Evolutionary conservation across 2,113 vertebrate species (phyloP).

Genomic region (Myrmecobius fasciatus): DNA sequence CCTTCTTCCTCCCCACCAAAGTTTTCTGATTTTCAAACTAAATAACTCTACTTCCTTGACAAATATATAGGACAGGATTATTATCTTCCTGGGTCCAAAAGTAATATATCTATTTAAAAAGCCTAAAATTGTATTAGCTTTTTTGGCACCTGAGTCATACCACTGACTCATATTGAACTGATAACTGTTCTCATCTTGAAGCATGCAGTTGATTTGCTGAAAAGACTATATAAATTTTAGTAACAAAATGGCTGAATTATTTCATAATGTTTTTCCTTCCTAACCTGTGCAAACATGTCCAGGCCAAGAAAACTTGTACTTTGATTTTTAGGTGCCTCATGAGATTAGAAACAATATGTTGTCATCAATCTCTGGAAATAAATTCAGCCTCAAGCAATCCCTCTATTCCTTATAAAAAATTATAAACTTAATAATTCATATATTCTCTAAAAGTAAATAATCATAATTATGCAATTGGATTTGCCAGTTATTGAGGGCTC

Average conservation of each 20-base stretch:
- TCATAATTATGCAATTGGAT: conserved; percentile 25
- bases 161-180: neutral
- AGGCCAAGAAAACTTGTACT: neutral
- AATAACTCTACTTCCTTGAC: neutral
- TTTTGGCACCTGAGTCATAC: neutral
- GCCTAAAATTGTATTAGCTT: conserved; percentile 1
- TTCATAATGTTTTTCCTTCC: neutral
- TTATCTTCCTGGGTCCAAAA: neutral
- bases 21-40: neutral
- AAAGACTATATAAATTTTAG: conserved; percentile 3
- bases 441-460: conserved; percentile 31
- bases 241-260: neutral
- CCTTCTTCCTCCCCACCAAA: neutral
- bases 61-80: neutral
- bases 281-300: conserved; percentile 10
- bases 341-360: conserved; percentile 40
- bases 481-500: neutral
- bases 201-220: neutral
- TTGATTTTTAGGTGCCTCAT: conserved; percentile 8
- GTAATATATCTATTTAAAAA: neutral
- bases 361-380: conserved; percentile 40
- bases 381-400: neutral
- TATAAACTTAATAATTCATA: conserved; percentile 27
- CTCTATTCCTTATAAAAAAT: neutral
- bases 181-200: neutral